Evolutionary conservation across 1,140 invertebrate species (phyloP), one percentile per base, ranked within the genome.

Genomic region (Philaenus spumarius): DNA sequence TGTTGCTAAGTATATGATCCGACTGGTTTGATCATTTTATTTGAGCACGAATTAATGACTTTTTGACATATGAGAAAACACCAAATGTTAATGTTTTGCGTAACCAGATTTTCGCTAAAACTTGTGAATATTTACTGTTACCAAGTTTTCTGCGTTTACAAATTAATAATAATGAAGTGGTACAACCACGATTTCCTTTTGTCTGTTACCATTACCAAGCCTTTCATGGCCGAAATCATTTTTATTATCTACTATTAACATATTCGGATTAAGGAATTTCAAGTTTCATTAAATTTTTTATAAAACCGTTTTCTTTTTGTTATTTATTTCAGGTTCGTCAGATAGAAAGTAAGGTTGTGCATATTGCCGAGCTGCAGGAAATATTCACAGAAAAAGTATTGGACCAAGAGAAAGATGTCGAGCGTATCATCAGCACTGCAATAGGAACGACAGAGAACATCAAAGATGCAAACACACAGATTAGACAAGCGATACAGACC

Each of bases 331-430:
- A 90, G 72, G 88, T 97, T 0, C 85, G 83, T 68, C 90, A 88
- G 69, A 90, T 93, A 62, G 86, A 95, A 72, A 90, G 84, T 63
- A 94, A 96, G 79, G 93, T 98, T 1, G 83, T 95, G 2, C 91
- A 97, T 70, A 96, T 99, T 62, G 90, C 95, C 48, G 87, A 93
- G 71, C 76, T 98, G n/a, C 96, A 98, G 72, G 89, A 97, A 73
- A 85, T 95, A 60, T 97, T 99, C 67, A 90, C 95, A 5, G 95
- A 98, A 73, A 98, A 98, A 77, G 91, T 98, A n/a, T 53, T 96
- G 26, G 83, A 94, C 70, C 95, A 98, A 78, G 94, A 97, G 68
- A 84, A 86, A 67, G 92, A 97, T 66, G 89, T 98, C 60, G 93
- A 97, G 63, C 77, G 87, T 63, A 87, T 98, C 68, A 82, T 89